Base-by-base conservation (phyloP, 2,113 vertebrate species). In the Dryoscopus gambensis region DNA sequence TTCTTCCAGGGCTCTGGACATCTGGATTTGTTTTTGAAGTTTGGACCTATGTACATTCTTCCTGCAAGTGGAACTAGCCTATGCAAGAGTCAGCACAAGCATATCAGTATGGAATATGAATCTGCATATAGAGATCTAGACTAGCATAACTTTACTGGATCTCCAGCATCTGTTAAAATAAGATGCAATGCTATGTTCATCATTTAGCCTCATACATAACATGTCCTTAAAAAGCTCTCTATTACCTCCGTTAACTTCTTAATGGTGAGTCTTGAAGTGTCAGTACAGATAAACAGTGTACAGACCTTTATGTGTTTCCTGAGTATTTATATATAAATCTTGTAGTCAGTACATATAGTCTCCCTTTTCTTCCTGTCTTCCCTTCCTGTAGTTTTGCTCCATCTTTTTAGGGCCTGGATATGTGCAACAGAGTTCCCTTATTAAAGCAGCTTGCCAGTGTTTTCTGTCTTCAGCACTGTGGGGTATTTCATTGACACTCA, bases 401-500 rank as follows among this genome's bases (percentile, higher is more conserved):
- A 83, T 95, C 69, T 82, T 93, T 96, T 96, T 87, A 93, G n/a
- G 78, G 73, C 62, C 90, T 83, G 78, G 87, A 70, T 95, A 71
- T 64, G 50, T 64, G 71, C 1, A 44, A 44, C 62, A 93, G 81
- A 92, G n/a, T 70, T 97, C 47, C 78, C 92, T 96, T 94, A 97
- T 97, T 96, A 97, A 94, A 97, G 92, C 94, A 93, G 89, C 92
- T 97, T 97, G 95, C 95, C 93, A 92, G 83, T 96, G 95, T 96
- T 97, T 97, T 93, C 93, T 92, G 88, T 95, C 94, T 97, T 94
- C 91, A 90, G 78, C 84, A 53, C 93, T 0, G 3, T 97, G 94
- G 96, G 98, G 69, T 97, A 97, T 97, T 97, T 97, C 97, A 97
- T 97, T 97, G 97, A 97, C 96, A 97, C 97, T 97, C 91, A 85